Conservation (phyloP, 2,113 vertebrate species). For the Oncorhynchus masou region DNA sequence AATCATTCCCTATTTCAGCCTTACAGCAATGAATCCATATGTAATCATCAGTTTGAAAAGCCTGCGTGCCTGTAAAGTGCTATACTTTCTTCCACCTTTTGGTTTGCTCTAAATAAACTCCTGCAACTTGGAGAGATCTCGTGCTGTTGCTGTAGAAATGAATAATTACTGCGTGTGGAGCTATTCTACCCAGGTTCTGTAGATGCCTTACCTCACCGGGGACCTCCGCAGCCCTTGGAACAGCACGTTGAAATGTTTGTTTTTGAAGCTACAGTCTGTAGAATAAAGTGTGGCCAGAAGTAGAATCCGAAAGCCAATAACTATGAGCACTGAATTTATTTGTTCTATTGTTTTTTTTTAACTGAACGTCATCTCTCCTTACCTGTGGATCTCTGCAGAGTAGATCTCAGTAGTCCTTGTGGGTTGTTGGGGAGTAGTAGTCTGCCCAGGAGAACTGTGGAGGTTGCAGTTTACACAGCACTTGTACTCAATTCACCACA, state of each 20-base stretch:
- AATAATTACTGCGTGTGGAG: background rate
- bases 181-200: background rate
- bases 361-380: background rate
- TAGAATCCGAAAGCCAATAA: background rate
- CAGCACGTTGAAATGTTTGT: background rate
- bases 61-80: background rate
- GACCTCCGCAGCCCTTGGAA: background rate
- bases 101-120: background rate
- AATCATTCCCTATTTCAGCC: background rate
- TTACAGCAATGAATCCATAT: background rate
- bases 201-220: background rate
- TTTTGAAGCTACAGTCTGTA: background rate
- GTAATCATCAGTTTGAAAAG: background rate
- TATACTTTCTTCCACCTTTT: background rate
- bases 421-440: background rate
- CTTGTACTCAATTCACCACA: too few relatives aligned
- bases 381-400: background rate
- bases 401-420: background rate
- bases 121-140: background rate
- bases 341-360: background rate
- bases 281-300: background rate
- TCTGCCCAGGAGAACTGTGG: background rate
- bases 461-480: background rate
- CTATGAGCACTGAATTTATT: background rate
- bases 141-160: background rate